Conservation (phyloP, 2,888 invertebrate genomes). For the Cremastinae sp. region DNA sequence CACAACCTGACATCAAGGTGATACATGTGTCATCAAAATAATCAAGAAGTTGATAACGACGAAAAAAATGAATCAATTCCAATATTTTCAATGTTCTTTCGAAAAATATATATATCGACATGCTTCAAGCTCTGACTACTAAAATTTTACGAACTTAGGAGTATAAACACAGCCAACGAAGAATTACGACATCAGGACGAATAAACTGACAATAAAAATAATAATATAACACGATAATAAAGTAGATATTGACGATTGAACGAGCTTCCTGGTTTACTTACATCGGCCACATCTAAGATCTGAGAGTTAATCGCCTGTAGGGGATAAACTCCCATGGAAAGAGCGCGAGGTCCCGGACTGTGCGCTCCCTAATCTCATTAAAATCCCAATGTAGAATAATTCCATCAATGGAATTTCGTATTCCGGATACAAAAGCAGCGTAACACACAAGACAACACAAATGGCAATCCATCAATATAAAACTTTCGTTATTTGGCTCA, state of each 20-base stretch:
- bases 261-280: constrained; percentile 84
- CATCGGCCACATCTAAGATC: constrained; percentile 93
- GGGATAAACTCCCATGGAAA: constrained; percentile 94
- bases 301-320: constrained; percentile 93
- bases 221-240: constrained; percentile 9
- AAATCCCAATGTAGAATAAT: constrained; percentile 80
- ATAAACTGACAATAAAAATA: background rate
- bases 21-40: background rate
- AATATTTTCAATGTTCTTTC: too few species aligned
- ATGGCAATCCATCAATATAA: constrained; percentile 75
- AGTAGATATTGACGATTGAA: background rate
- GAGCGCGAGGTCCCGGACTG: constrained; percentile 94
- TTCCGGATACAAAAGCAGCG: constrained; percentile 82
- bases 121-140: constrained; percentile 63
- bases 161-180: constrained; percentile 23
- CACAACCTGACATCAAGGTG: background rate
- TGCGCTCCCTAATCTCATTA: constrained; percentile 88
- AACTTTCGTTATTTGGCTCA: background rate
- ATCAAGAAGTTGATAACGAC: constrained; percentile 10
- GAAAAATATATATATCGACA: constrained; percentile 69
- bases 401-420: constrained; percentile 63
- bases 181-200: background rate
- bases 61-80: constrained; percentile 31
- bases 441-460: constrained; percentile 81
- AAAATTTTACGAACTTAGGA: constrained; percentile 9